Conservation (phyloP, 2,797 vertebrate genomes). For the Dendrocincla tyrannina region DNA sequence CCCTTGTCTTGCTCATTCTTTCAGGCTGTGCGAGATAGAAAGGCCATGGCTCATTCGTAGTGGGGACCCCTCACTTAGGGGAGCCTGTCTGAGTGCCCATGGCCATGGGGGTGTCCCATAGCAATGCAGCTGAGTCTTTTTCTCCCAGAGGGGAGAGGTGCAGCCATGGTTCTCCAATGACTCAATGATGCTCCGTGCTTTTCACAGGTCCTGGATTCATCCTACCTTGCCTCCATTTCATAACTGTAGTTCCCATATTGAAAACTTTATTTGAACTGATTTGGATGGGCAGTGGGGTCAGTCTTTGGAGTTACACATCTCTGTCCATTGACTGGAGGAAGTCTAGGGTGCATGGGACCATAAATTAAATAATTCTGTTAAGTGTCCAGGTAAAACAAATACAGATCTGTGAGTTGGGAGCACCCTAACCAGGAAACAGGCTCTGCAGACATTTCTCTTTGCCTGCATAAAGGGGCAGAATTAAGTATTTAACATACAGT, state of each 20-base stretch:
- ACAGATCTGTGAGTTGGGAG: not conserved
- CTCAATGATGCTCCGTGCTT: not conserved
- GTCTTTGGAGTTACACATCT: not conserved
- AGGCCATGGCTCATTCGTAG: fast-evolving
- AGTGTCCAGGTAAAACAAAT: not conserved
- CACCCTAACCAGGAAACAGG: not conserved
- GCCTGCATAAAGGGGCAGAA: not conserved
- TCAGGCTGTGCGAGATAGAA: not conserved
- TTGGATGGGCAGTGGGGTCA: not conserved
- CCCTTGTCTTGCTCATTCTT: not conserved
- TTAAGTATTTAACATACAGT: not conserved
- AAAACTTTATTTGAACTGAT: not conserved
- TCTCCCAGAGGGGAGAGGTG: not conserved
- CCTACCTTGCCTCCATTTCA: not conserved
- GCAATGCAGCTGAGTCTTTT: not conserved
- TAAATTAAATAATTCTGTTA: not conserved
- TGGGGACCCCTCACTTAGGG: not conserved
- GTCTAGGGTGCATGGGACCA: not conserved
- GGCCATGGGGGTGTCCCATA: not conserved
- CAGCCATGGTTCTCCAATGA: not conserved
- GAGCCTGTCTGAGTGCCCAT: not conserved
- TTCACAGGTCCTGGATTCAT: not conserved
- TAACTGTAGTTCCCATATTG: not conserved
- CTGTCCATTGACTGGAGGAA: not conserved
- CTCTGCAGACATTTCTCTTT: not conserved